These are phyloP conservation scores for Entomobrya multifasciata DNA, from an alignment of 2,888 invertebrate genomes.

Conservation along the genomic window DNA sequence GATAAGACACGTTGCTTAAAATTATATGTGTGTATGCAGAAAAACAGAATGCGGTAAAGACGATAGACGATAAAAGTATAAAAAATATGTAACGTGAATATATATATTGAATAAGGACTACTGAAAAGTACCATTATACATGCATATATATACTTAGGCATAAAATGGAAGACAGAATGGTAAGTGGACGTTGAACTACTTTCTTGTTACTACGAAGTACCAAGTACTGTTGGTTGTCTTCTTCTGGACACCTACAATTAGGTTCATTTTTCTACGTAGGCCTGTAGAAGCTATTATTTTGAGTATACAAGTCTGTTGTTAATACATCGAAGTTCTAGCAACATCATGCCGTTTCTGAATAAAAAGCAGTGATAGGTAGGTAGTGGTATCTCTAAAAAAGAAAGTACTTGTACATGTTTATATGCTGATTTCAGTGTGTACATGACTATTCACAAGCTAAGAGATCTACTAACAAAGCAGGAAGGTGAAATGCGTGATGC, in stretches of 20 bases:
- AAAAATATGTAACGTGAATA: no score
- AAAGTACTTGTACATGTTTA: neutral
- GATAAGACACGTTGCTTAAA: no score
- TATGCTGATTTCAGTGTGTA: constrained; percentile 29
- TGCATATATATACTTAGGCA: no score
- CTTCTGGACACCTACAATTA: constrained; percentile 55
- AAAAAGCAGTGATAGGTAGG: no score
- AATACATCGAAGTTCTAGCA: constrained; percentile 16
- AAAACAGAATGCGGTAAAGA: no score
- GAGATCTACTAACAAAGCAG: constrained; percentile 55
- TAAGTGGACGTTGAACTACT: neutral
- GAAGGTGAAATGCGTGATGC: constrained; percentile 68
- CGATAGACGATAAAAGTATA: no score
- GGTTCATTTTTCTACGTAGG: constrained; percentile 43
- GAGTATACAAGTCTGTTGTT: constrained; percentile 29
- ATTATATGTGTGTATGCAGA: no score
- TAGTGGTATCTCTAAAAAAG: neutral
- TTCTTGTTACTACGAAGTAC: constrained; percentile 23
- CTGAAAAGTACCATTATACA: no score
- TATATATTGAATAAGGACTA: no score
- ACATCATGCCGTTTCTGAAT: neutral
- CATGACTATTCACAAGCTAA: neutral
- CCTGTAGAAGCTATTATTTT: neutral
- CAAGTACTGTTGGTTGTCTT: constrained; percentile 59
- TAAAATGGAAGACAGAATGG: neutral